phyloP scores from a whole-genome alignment of 1,140 invertebrate genomes.

The Euwallacea fornicatus region DNA sequence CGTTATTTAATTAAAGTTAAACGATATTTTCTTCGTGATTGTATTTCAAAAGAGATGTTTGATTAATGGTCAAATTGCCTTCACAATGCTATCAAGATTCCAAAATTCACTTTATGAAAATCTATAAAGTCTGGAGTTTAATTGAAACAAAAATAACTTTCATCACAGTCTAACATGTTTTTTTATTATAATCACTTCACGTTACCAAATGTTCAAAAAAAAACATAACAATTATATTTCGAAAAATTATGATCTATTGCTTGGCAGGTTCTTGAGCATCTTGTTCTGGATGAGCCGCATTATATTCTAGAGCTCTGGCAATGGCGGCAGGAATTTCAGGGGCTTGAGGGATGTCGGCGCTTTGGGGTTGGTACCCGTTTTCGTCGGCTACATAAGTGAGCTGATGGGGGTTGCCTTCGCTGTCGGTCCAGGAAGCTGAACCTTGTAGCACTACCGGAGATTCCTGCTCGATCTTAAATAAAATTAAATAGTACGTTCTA shows the following conservation, averaged over 20 bases:
- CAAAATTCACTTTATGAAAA: too few relatives aligned
- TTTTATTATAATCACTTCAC: too few relatives aligned
- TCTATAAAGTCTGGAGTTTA: too few relatives aligned
- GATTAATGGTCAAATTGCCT: too few relatives aligned
- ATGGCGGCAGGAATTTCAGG: constrained; percentile 60
- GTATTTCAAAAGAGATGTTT: too few relatives aligned
- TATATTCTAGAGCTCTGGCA: constrained; percentile 56
- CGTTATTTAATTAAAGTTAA: too few relatives aligned
- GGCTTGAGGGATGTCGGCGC: constrained; percentile 61
- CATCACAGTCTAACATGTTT: too few relatives aligned
- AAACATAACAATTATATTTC: too few relatives aligned
- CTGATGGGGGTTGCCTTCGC: constrained; percentile 65
- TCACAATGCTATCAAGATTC: too few relatives aligned
- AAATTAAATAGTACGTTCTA: not conserved
- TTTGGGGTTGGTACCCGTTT: constrained; percentile 62
- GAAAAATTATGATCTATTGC: not conserved
- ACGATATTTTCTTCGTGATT: too few relatives aligned
- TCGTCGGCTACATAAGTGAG: constrained; percentile 62
- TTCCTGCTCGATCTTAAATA: constrained; percentile 26
- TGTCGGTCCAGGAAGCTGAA: constrained; percentile 75
- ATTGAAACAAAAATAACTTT: too few relatives aligned
- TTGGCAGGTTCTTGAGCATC: constrained; percentile 11
- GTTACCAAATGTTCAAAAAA: too few relatives aligned
- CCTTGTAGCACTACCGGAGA: constrained; percentile 55
- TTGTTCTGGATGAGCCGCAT: constrained; percentile 55